Evolutionary conservation across 2,113 vertebrate species (phyloP).

Genomic region (Pelmatolapia mariae): DNA sequence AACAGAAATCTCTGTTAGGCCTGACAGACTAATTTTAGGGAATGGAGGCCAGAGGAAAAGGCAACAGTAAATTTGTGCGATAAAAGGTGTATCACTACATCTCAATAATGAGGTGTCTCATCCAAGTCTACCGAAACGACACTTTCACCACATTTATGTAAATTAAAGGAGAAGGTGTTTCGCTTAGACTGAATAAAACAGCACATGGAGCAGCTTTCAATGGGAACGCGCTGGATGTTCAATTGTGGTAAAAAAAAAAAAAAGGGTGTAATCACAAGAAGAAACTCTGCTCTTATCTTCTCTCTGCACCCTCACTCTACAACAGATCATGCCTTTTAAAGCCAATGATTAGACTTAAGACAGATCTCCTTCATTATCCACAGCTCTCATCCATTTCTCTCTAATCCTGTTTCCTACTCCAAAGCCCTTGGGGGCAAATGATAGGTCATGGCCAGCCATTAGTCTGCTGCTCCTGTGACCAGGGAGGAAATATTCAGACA

Average conservation of each 20-base stretch:
- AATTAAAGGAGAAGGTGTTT: neutral
- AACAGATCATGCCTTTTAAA: conserved; percentile 50
- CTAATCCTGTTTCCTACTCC: conserved; percentile 57
- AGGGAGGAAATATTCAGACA: conserved; percentile 4
- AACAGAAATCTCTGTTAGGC: conserved; percentile 40
- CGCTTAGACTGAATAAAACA: neutral
- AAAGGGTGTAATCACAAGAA: conserved; percentile 24
- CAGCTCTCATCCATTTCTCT: conserved; percentile 48
- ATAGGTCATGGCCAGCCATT: conserved; percentile 47
- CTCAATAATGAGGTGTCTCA: conserved; percentile 1
- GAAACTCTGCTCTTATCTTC: conserved; percentile 31
- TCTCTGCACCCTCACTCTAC: neutral
- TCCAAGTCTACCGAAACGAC: neutral
- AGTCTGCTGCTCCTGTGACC: conserved; percentile 24
- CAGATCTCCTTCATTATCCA: conserved; percentile 62
- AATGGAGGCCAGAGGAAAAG: neutral
- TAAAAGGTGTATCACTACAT: conserved; percentile 8
- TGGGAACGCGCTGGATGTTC: neutral
- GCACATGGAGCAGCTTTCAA: neutral
- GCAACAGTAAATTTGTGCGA: conserved; percentile 1
- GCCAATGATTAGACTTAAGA: conserved; percentile 61
- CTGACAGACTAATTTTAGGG: conserved; percentile 44
- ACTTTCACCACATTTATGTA: neutral
- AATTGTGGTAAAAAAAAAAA: conserved; percentile 8
- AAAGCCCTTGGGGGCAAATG: conserved; percentile 3